Conservation (phyloP, 2,888 invertebrate species). For the Uloborus plumipes region DNA sequence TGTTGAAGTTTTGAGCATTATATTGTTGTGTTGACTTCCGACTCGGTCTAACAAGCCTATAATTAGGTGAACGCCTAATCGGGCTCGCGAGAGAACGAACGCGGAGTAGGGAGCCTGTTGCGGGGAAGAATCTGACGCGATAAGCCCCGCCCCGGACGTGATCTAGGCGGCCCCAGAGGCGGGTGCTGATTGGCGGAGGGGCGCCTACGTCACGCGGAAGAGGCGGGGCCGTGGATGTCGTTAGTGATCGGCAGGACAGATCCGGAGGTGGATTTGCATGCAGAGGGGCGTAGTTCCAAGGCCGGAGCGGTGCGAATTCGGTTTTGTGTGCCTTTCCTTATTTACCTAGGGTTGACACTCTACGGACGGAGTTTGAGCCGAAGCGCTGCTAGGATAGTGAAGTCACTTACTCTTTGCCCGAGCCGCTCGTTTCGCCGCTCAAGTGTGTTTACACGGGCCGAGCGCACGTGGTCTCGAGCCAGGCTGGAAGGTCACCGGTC, state of each 20-base stretch:
- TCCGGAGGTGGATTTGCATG: slow-evolving; percentile 56
- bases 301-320: slow-evolving; percentile 45
- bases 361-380: slow-evolving; percentile 53
- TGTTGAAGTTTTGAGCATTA: slow-evolving; percentile 9
- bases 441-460: slow-evolving; percentile 58
- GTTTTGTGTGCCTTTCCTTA: slow-evolving; percentile 64
- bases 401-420: slow-evolving; percentile 38
- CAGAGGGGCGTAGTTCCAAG: slow-evolving; percentile 53
- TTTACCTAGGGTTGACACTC: slow-evolving; percentile 64
- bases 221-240: slow-evolving; percentile 34
- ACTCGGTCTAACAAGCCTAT: slow-evolving; percentile 60
- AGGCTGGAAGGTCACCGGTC: slow-evolving; percentile 52
- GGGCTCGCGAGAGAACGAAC: slow-evolving; percentile 41
- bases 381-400: slow-evolving; percentile 51
- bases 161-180: slow-evolving; percentile 22
- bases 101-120: slow-evolving; percentile 28
- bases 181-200: slow-evolving; percentile 33
- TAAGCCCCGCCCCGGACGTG: slow-evolving; percentile 58
- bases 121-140: slow-evolving; percentile 35
- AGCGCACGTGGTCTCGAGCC: slow-evolving; percentile 51
- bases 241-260: slow-evolving; percentile 36
- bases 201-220: slow-evolving; percentile 31
- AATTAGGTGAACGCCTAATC: slow-evolving; percentile 60
- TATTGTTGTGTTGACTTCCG: slow-evolving; percentile 51
- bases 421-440: slow-evolving; percentile 34